Evolutionary conservation across 2,888 invertebrate genomes (phyloP).

Genomic region (Acanthosepion lycidas): DNA sequence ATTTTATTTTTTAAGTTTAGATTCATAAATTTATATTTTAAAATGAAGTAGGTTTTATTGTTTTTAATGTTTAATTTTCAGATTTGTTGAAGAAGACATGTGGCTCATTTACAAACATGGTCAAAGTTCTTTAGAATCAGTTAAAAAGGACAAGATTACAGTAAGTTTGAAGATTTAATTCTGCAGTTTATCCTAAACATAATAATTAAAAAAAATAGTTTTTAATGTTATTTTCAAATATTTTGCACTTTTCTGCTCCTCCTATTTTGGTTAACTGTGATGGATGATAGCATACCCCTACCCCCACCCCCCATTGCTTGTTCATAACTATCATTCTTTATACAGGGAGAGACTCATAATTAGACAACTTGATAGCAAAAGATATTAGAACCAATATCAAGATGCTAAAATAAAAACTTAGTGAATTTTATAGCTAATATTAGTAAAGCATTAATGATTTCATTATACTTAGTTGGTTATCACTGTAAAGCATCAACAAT

Average conservation of each 20-base stretch:
- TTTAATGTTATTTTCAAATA: neutral
- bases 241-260: too few relatives aligned
- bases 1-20: neutral
- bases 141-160: slow-evolving; percentile 73
- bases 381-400: neutral
- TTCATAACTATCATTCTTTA: too few relatives aligned
- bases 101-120: slow-evolving; percentile 95
- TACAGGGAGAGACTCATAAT: too few relatives aligned
- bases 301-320: too few relatives aligned
- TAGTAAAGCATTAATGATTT: too few relatives aligned
- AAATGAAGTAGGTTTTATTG: neutral
- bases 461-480: too few relatives aligned
- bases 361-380: too few relatives aligned
- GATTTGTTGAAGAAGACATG: slow-evolving; percentile 89
- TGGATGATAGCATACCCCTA: too few relatives aligned
- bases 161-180: slow-evolving; percentile 60
- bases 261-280: too few relatives aligned
- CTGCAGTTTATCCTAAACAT: neutral
- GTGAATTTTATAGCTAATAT: too few relatives aligned
- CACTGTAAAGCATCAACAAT: too few relatives aligned
- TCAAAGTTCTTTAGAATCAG: slow-evolving; percentile 83
- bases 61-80: slow-evolving; percentile 54
- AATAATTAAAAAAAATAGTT: neutral
- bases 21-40: neutral
- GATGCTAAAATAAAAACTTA: too few relatives aligned